Evolutionary conservation across 2,888 invertebrate genomes (phyloP).

Genomic region (Macrosiphum euphorbiae): DNA sequence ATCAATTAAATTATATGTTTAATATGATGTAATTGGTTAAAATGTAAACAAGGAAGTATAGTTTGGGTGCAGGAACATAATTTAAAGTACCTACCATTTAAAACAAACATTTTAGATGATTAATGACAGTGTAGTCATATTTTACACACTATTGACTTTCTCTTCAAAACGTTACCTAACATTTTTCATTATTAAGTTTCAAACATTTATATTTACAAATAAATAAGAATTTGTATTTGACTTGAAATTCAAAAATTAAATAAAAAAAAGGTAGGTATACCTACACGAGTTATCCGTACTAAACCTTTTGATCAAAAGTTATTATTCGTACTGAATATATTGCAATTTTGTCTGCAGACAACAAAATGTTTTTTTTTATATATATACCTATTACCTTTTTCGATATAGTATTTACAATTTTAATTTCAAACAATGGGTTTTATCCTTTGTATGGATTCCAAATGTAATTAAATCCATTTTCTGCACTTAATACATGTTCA

Average conservation of each 20-base stretch:
- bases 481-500: neutral
- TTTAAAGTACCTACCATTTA: neutral
- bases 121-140: neutral
- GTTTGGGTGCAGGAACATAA: neutral
- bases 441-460: neutral
- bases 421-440: neutral
- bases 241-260: neutral
- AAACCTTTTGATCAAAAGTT: neutral
- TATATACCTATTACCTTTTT: neutral
- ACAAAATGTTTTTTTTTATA: neutral
- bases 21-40: neutral
- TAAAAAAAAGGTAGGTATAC: neutral
- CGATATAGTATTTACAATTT: neutral
- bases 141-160: neutral
- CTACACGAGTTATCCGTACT: neutral
- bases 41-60: neutral
- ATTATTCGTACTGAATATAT: neutral
- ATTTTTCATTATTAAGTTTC: neutral
- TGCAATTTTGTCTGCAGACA: neutral
- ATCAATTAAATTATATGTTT: neutral
- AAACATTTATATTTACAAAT: neutral
- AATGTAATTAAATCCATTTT: neutral
- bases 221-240: neutral
- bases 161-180: neutral
- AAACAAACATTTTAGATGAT: constrained; percentile 7